Conservation (phyloP, 1,140 invertebrate genomes). For the Sinonovacula constricta region DNA sequence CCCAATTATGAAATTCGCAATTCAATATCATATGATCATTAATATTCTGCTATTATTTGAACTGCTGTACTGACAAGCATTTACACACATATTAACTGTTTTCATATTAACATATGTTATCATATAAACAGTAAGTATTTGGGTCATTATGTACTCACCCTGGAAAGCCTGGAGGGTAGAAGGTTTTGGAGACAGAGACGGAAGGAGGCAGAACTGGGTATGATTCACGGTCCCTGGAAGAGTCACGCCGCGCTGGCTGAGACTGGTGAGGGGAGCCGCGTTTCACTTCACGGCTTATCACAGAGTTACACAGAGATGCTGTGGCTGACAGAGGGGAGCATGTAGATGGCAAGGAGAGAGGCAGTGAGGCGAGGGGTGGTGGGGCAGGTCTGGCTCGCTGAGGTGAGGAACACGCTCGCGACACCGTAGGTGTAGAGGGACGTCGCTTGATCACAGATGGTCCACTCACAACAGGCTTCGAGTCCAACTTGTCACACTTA, state of each 20-base stretch:
- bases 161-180: slow-evolving; percentile 32
- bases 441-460: slow-evolving; percentile 45
- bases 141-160: slow-evolving; percentile 25
- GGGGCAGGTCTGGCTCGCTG: neutral
- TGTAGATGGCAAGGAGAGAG: neutral
- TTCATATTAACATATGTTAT: slow-evolving; percentile 10
- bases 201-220: slow-evolving; percentile 33
- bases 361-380: neutral
- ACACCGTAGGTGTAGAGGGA: slow-evolving; percentile 32
- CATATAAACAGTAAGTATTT: slow-evolving; percentile 11
- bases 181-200: slow-evolving; percentile 37
- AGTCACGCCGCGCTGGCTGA: slow-evolving; percentile 14
- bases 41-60: neutral
- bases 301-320: slow-evolving; percentile 9
- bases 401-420: slow-evolving; percentile 12
- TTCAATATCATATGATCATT: neutral
- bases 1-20: neutral
- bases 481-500: too few species aligned
- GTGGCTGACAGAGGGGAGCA: neutral
- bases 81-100: too few species aligned
- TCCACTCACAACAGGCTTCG: too few species aligned
- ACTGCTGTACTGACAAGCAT: neutral
- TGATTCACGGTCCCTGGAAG: slow-evolving; percentile 15
- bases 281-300: slow-evolving; percentile 22
- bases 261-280: slow-evolving; percentile 10